Evolutionary conservation across 23 tunicate genomes (phyloP).

Genomic region (Diplosoma virens): DNA sequence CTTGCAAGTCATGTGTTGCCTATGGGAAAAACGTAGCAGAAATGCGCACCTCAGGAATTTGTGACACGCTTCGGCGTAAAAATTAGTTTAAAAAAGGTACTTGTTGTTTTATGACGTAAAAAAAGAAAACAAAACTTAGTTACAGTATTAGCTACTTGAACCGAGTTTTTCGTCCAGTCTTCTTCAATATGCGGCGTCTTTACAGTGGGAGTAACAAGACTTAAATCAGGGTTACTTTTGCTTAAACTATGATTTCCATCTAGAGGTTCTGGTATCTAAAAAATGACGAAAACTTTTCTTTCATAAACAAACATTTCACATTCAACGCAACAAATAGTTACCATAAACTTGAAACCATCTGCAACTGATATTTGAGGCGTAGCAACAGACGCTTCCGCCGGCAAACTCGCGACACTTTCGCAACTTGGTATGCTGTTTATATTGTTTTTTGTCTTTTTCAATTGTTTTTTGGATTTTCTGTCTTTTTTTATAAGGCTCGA

Average conservation of each 20-base stretch:
- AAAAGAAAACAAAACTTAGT: too few species aligned
- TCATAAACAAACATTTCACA: too few species aligned
- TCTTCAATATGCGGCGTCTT: not conserved
- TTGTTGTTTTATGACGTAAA: too few species aligned
- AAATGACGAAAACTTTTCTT: not conserved
- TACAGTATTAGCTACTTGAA: too few species aligned
- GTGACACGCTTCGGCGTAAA: too few species aligned
- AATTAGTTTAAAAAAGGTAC: too few species aligned
- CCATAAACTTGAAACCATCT: constrained; percentile 18
- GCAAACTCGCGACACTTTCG: not conserved
- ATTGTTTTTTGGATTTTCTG: constrained; percentile 71
- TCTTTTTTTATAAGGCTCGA: constrained; percentile 54
- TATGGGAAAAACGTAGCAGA: too few species aligned
- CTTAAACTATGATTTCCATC: constrained; percentile 26
- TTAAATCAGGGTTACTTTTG: constrained; percentile 69
- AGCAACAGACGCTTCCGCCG: not conserved
- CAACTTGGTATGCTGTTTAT: not conserved
- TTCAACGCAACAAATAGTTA: not conserved
- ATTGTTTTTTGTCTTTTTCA: constrained; percentile 52
- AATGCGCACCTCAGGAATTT: too few species aligned
- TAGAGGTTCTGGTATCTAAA: constrained; percentile 21
- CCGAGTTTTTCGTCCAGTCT: not conserved
- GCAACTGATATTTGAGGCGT: not conserved
- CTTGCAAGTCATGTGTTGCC: too few species aligned
- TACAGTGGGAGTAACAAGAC: constrained; percentile 8